Percentiles rank a stretch among this genome's conserved stretches.
Conservation (phyloP, 2,888 invertebrate genomes). For the Lasioglossum villosulum region DNA sequence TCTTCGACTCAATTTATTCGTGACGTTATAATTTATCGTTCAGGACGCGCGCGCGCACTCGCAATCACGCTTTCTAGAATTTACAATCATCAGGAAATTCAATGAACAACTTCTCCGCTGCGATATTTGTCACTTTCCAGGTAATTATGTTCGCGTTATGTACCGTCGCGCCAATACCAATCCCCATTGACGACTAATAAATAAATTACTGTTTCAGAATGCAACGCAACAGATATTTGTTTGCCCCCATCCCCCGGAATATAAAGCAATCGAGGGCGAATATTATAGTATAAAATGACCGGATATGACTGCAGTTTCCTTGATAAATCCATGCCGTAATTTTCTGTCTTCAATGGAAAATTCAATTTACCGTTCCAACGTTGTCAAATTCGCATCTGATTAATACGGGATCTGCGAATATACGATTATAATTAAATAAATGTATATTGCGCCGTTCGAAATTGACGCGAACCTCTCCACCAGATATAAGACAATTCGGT, state of each 20-base stretch:
- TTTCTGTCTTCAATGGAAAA: constrained; percentile 3
- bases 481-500: not conserved
- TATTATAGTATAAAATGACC: not conserved
- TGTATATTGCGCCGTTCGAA: not conserved
- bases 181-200: not conserved
- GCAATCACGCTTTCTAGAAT: not conserved
- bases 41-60: no score
- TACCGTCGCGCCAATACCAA: not conserved
- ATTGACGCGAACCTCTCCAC: not conserved
- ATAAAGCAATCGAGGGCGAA: not conserved
- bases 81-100: not conserved
- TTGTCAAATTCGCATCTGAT: not conserved
- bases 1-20: constrained; percentile 2
- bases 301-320: constrained; percentile 7
- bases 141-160: not conserved
- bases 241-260: not conserved
- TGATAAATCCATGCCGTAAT: not conserved
- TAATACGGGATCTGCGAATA: not conserved
- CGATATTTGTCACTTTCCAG: not conserved
- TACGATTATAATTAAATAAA: not conserved
- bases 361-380: not conserved
- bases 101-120: not conserved
- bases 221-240: not conserved
- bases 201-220: not conserved
- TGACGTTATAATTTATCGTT: not conserved